Evolutionary conservation across 2,797 vertebrate genomes (phyloP).

Genomic region (Onychomys arenicola): DNA sequence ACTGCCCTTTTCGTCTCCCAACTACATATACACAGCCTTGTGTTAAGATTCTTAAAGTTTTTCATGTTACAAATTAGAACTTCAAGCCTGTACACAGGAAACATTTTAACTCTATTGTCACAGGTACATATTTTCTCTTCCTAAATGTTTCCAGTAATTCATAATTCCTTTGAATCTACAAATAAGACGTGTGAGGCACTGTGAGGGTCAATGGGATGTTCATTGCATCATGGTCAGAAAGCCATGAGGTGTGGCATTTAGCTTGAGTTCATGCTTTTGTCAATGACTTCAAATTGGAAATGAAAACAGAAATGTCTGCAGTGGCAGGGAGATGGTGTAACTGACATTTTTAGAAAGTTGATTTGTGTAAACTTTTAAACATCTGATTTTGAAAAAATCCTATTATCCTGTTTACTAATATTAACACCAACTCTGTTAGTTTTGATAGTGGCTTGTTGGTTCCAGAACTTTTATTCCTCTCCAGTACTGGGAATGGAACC

Average conservation of each 20-base stretch:
- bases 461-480: not conserved
- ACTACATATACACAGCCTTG: not conserved
- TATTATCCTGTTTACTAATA: conserved; percentile 30
- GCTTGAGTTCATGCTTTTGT: not conserved
- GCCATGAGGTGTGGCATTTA: not conserved
- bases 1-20: not conserved
- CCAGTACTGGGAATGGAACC: not conserved
- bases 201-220: not conserved
- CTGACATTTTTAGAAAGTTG: not conserved
- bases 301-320: not conserved
- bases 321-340: not conserved
- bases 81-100: not conserved
- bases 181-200: not conserved
- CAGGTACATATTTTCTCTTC: not conserved
- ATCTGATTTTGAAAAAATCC: conserved; percentile 33
- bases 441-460: conserved; percentile 50
- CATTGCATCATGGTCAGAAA: conserved; percentile 40
- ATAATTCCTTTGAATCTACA: not conserved
- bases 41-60: not conserved
- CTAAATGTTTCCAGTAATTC: not conserved
- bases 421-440: not conserved
- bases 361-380: conserved; percentile 18
- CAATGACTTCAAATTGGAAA: conserved; percentile 51
- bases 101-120: conserved; percentile 10
- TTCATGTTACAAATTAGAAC: conserved; percentile 40